Conservation (phyloP, 1,140 invertebrate species). For the Grapholita molesta region DNA sequence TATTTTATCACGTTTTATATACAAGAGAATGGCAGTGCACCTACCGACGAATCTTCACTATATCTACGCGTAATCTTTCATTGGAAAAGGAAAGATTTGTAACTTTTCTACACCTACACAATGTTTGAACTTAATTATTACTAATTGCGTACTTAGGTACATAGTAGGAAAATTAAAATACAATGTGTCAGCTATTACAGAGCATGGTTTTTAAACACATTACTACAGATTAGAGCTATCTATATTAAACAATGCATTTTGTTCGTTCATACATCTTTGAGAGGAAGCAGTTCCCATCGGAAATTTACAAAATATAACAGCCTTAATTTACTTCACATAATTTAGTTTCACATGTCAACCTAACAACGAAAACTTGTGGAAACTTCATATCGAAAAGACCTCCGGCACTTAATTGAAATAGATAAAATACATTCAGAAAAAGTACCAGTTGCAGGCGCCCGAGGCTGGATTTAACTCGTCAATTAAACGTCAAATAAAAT, state of each 20-base stretch:
- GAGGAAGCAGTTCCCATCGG: not conserved
- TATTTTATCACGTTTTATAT: slow-evolving; percentile 14
- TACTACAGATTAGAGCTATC: not conserved
- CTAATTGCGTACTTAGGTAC: not conserved
- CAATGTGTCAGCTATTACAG: not conserved
- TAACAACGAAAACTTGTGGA: too few species aligned
- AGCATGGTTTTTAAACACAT: not conserved
- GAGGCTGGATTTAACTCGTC: too few species aligned
- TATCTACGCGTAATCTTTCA: not conserved
- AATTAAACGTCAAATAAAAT: too few species aligned
- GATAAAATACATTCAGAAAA: too few species aligned
- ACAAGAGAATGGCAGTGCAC: slow-evolving; percentile 4
- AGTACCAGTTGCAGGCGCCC: too few species aligned
- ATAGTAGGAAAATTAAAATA: not conserved
- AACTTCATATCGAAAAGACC: too few species aligned
- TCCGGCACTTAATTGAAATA: too few species aligned
- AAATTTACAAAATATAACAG: not conserved
- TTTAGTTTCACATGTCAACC: too few species aligned
- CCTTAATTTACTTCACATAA: too few species aligned
- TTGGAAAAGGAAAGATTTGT: not conserved
- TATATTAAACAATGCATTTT: not conserved
- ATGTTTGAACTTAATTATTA: not conserved
- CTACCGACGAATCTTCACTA: slow-evolving; percentile 1
- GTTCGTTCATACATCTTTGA: not conserved
- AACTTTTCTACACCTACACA: not conserved